Base-by-base conservation (phyloP, 2,113 vertebrate genomes). In the Eulacestoma nigropectus region DNA sequence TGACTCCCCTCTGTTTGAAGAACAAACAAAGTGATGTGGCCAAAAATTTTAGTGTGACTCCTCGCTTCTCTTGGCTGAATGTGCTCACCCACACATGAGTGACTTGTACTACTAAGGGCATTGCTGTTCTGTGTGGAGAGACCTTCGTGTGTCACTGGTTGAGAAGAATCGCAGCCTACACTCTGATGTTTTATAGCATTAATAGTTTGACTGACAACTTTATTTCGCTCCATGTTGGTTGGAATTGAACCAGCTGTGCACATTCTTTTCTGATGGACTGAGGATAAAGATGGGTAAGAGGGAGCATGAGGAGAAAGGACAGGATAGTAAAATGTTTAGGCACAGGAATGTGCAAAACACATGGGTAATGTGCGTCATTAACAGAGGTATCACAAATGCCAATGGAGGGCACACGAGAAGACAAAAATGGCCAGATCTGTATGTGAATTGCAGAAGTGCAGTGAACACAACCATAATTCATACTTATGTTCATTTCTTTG, bases 81-180 rank as follows among this genome's bases (percentile, higher is more conserved):
- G 5, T 37, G 20, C 19, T 75, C 39, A 62, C 16, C 11, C 1
- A 1, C 41, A 69, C 0, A 0, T 42, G 30, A 11, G 11, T 6
- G 26, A 46, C 10, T 69, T 59, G 4, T 25, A 37, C 23, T 3
- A 1, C 29, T 41, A 44, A 72, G 15, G 25, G 11, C 35, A 42
- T 57, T 0, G 0, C 11, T n/a, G 3, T 27, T 83, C 46, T n/a
- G 1, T 27, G 16, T 6, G 1, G 50, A 67, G 30, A 72, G 30
- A 47, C 8, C 16, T 79, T 29, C 12, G 1, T 35, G 18, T 56
- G 37, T 41, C 5, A 4, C 50, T 53, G 10, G 53, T 84, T 93
- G 68, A 87, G 35, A 49, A 82, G 89, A 35, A 30, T n/a, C 23
- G 9, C 37, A 47, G 35, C 33, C 32, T 42, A 32, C 4, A 11